Evolutionary conservation across 2,797 vertebrate genomes (phyloP), one percentile per base, ranked within the genome.

Genomic region (Serranus cabrilla): DNA sequence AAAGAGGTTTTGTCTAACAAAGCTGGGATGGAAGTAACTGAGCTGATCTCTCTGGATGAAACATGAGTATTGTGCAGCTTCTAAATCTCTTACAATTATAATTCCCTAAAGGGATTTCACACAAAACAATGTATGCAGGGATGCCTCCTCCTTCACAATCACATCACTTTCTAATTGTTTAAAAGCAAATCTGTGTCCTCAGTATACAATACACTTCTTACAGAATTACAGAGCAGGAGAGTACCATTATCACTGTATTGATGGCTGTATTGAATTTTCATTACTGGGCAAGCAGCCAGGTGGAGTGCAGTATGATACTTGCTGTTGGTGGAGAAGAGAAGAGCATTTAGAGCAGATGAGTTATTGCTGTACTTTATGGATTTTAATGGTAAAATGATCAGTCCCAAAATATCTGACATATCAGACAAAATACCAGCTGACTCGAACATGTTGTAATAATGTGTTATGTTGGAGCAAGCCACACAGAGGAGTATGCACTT

Each of bases 181-280:
- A 82, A 82, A 78, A 61, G 77, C 47, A 60, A 68, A 65, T 60
- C 46, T 31, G 56, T n/a, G 73, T 67, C 45, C 42, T 58, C 61
- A 67, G 67, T 80, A 66, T 49, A 79, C 70, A 76, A 60, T 71
- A 81, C 51, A 70, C 54, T 63, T 67, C 59, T 61, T 21, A 59
- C 43, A 54, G 66, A 79, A 70, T 63, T 50, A 82, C 64, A 71
- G 56, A 72, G 50, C 64, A 11, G 25, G 45, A 56, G 72, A 80
- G 74, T 3, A 25, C 68, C 80, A 79, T 82, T 79, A 88, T 81
- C 56, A 5, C 63, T 18, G 20, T 58, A 89, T 89, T 25, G 77
- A 86, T 67, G 42, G 40, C 16, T 39, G 13, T 68, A 88, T 89
- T 87, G 84, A 31, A 83, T 87, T 83, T 50, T 72, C 83, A 87